Conservation (phyloP, 2,888 invertebrate genomes). For the Bedellia somnulentella region DNA sequence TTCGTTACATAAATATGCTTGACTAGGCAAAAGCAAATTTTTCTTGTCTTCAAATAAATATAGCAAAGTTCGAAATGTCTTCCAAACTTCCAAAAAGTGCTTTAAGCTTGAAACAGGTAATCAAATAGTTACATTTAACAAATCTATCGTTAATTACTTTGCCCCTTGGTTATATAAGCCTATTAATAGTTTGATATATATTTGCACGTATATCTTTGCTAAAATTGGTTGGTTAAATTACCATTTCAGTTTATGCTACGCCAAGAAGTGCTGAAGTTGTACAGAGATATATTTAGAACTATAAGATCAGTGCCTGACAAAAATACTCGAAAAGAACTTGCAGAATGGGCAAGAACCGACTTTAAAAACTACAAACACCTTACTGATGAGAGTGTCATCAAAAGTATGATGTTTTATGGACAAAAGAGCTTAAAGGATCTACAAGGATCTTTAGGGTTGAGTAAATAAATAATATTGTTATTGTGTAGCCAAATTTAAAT, state of each 20-base stretch:
- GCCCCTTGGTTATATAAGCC: neutral
- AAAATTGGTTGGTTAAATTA: no score
- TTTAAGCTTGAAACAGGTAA: constrained; percentile 65
- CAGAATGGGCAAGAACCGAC: constrained; percentile 73
- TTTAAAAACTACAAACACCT: constrained; percentile 72
- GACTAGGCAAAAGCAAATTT: no score
- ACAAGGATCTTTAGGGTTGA: constrained; percentile 63
- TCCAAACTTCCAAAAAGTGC: constrained; percentile 47
- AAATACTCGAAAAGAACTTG: constrained; percentile 64
- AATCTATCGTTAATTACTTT: neutral
- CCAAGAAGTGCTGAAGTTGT: constrained; percentile 76
- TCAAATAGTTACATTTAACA: neutral
- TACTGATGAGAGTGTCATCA: constrained; percentile 73
- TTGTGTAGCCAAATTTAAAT: no score
- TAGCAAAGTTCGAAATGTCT: no score
- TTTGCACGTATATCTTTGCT: neutral
- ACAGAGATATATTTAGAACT: constrained; percentile 71
- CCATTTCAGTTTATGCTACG: constrained; percentile 74
- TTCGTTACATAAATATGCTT: no score
- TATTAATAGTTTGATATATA: neutral
- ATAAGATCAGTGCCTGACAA: constrained; percentile 68
- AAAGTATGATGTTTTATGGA: constrained; percentile 71
- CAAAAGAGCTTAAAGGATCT: constrained; percentile 70
- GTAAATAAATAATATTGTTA: constrained; percentile 43
- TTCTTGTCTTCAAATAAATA: no score